Base-by-base conservation (phyloP, 1,140 invertebrate species). In the Lanistes nyassanus region DNA sequence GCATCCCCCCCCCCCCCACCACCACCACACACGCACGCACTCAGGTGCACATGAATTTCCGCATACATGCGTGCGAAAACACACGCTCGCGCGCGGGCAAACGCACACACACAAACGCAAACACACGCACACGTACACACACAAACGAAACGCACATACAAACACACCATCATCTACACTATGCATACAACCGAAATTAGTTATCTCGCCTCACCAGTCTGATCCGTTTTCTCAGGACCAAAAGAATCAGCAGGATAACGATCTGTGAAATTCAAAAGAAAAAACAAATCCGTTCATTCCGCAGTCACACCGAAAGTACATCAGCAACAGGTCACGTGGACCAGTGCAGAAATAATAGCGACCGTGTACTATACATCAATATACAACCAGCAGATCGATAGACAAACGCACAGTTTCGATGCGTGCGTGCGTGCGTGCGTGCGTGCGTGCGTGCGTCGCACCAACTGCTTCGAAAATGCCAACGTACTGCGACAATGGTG, bases 171-270 rank as follows among this genome's bases (percentile, higher is more conserved):
- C 13, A 42, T 42, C 4, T 42, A 42, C 13, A 26, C 64, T 26
- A 21, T n/a, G 21, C 67, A 19, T 39, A 19, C 29, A 58, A 34
- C 21, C 58, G 31, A 34, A 21, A 68, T 29, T 26, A 37, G 16
- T 34, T 21, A 23, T 36, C 29, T 31, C 2, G 53, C 77, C 80
- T 81, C 71, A 85, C 83, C 80, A 96, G 94, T 60, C 92, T 91
- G 0, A 97, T 92, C 81, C 94, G 92, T 82, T 93, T 94, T 68
- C 95, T 91, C 90, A 97, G 92, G 64, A 94, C 92, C 75, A 94
- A 91, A 26, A 96, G 91, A 3, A 97, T 90, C 31, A 97, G 88
- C 16, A 96, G 83, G 62, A 98, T 88, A 70, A 97, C 92, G 3
- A 95, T 85, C 94, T 96, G 85, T 47, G 92, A 81, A 56, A 65